A percentile compares a stretch with the other conserved stretches of the same genome.
Conservation (phyloP, 37 sponge, comb jelly and placozoan genomes). For the Chondrosia reniformis region DNA sequence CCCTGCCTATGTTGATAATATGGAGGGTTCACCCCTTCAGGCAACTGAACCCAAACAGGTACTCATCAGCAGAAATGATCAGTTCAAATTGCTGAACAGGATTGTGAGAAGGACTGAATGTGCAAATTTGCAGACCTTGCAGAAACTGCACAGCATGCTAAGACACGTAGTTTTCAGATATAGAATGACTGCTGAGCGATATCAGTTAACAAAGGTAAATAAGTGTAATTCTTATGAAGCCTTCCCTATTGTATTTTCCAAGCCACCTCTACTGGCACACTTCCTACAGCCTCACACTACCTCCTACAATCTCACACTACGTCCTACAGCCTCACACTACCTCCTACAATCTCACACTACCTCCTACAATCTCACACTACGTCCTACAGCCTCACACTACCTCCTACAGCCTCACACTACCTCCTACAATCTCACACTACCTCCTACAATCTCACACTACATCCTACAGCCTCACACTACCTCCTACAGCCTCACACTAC, state of each 20-base stretch:
- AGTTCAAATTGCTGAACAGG: slow-evolving; percentile 32
- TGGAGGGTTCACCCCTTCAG: not conserved
- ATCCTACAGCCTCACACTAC: not conserved
- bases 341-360: not conserved
- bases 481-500: no score
- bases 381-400: not conserved
- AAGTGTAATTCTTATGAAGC: no score
- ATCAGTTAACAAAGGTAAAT: slow-evolving; percentile 28
- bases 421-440: not conserved
- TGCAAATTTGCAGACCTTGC: slow-evolving; percentile 30
- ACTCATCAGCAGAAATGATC: slow-evolving; percentile 8
- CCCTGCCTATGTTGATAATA: not conserved
- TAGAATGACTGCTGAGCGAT: slow-evolving; percentile 33
- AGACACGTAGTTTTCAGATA: slow-evolving; percentile 58
- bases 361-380: not conserved
- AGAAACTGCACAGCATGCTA: slow-evolving; percentile 43
- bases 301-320: no score
- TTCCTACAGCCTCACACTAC: no score
- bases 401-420: not conserved
- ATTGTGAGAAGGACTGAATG: slow-evolving; percentile 31
- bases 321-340: no score
- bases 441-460: not conserved
- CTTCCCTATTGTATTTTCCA: no score
- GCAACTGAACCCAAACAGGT: slow-evolving; percentile 3
- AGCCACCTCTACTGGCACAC: no score